These are phyloP conservation scores for Rhipidura dahli DNA, from an alignment of 2,113 vertebrate genomes.

Conservation along the genomic window DNA sequence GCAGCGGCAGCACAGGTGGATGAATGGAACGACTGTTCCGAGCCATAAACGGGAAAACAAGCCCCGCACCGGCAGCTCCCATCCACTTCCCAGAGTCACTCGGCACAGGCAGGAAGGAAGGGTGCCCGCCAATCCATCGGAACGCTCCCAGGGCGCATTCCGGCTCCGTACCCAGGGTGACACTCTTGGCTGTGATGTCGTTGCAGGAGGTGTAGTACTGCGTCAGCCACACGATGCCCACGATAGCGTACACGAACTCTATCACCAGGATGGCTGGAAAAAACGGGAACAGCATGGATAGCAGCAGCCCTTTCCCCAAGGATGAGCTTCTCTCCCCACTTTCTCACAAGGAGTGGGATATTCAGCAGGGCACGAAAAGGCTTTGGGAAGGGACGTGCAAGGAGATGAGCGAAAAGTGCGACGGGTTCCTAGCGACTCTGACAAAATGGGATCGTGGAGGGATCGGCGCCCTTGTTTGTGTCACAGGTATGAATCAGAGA, in stretches of 20 bases:
- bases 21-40: neutral
- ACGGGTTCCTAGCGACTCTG: neutral
- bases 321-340: neutral
- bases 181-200: slow-evolving; percentile 94
- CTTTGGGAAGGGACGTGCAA: neutral
- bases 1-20: neutral
- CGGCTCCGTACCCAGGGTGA: slow-evolving; percentile 86
- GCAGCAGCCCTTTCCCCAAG: neutral
- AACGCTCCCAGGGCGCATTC: neutral
- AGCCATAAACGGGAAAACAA: neutral
- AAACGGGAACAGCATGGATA: neutral
- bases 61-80: neutral
- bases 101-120: neutral
- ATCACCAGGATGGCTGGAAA: slow-evolving; percentile 92
- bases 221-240: slow-evolving; percentile 95
- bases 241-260: slow-evolving; percentile 94
- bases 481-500: neutral
- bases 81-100: neutral
- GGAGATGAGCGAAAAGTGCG: neutral
- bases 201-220: slow-evolving; percentile 97
- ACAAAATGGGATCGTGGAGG: neutral
- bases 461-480: neutral
- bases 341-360: neutral
- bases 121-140: neutral
- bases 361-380: neutral